These are phyloP conservation scores for Drosophila tsacasi DNA, from an alignment of 1,140 invertebrate species.

Conservation along the genomic window DNA sequence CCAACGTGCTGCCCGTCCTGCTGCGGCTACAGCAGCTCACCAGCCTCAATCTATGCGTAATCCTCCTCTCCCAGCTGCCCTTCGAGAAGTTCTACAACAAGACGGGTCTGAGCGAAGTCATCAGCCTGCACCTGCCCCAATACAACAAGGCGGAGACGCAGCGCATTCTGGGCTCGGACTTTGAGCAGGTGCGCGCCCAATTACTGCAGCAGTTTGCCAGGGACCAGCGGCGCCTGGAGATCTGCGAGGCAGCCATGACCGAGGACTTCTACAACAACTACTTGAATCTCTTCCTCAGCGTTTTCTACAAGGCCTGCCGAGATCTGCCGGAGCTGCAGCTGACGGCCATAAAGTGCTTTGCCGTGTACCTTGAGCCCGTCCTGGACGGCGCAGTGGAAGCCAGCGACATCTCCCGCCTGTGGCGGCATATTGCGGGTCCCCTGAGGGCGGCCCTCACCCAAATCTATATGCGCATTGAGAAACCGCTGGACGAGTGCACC, in stretches of 20 bases:
- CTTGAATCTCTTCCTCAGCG: constrained; percentile 91
- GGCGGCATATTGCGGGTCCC: constrained; percentile 91
- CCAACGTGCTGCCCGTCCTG: constrained; percentile 90
- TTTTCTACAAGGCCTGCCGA: constrained; percentile 92
- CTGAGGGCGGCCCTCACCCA: constrained; percentile 91
- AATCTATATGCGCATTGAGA: constrained; percentile 91
- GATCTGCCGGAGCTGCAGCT: constrained; percentile 93
- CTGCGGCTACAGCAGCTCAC: constrained; percentile 91
- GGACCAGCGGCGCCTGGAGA: constrained; percentile 21
- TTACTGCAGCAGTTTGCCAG: constrained; percentile 19
- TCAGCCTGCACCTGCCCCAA: constrained; percentile 92
- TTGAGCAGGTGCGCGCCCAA: constrained; percentile 54
- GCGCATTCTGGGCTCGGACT: constrained; percentile 89
- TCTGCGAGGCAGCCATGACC: constrained; percentile 57
- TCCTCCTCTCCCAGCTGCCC: constrained; percentile 91
- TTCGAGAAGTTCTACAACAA: constrained; percentile 92
- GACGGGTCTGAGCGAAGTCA: constrained; percentile 90
- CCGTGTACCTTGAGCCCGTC: constrained; percentile 91
- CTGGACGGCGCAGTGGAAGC: constrained; percentile 86
- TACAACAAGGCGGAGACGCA: constrained; percentile 92
- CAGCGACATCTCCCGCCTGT: constrained; percentile 90
- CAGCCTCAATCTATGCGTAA: constrained; percentile 89
- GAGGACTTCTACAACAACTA: constrained; percentile 91
- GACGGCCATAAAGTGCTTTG: constrained; percentile 89
- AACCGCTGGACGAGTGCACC: constrained; percentile 22